Evolutionary conservation across 1,140 invertebrate species (phyloP), one percentile per base, ranked within the genome.

Genomic region (Teleogryllus occipitalis): DNA sequence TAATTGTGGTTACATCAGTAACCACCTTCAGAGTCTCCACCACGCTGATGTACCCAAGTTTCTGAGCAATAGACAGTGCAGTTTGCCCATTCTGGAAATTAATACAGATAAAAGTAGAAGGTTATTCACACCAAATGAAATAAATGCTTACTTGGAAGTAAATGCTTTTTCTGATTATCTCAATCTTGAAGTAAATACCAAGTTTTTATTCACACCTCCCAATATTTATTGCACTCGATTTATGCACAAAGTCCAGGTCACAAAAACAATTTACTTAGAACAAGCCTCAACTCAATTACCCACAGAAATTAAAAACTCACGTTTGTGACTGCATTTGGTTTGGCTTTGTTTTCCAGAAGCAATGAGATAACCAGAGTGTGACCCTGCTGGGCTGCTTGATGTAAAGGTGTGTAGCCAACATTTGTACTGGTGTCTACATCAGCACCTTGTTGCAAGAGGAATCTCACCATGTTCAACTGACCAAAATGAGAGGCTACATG

Each of bases 351-450:
- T 84, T 98, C 97, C 78, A 99, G 89, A 1, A 99, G 89, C 21
- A 98, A 87, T 86, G 95, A 97, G 79, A 99, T 97, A 82, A 99
- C 95, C 80, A 97, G 89, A 0, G 96, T 95, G 86, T 99, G 98
- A 0, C 98, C 98, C 87, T 99, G 98, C 86, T 99, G 97, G 21
- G 97, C 96, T 8, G 97, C 97, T 87, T 99, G 97, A 88, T 99
- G 98, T 0, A 99, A 89, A 14, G 98, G 97, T 8, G 98, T 99
- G 86, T 99, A 99, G n/a, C 97, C 97, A 76, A 93, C 92, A 80
- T 87, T 91, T n/a, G 92, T 93, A 22, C 87, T 89, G 72, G 90
- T 91, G 80, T 92, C 90, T 22, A 94, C 91, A 81, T 89, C 92
- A 81, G 91, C 93, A 82, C 89, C 92, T 80, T 96, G 92, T 82